Evolutionary conservation across 1,140 invertebrate species (phyloP), one percentile per base, ranked within the genome.

Genomic region (Scaptomyza pallida): DNA sequence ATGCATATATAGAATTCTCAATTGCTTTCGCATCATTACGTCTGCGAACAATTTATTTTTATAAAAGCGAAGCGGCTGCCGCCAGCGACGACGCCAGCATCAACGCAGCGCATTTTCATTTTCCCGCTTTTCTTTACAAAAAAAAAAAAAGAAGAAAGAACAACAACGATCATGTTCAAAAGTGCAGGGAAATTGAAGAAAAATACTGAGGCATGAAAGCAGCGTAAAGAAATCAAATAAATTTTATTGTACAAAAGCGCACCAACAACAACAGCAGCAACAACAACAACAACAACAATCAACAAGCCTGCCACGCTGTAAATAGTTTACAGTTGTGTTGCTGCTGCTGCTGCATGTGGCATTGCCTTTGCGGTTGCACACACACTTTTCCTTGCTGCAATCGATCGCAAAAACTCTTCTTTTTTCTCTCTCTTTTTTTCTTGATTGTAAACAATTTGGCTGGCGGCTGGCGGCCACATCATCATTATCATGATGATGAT

Each of bases 11-110:
- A 85, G 81, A 86, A 86, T 86, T 86, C 81, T 86, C 81, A 86
- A 86, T 86, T 86, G 81, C 81, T 86, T 86, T 86, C 81, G 81
- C 81, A 86, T 86, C 81, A 86, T 86, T 86, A 86, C 81, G 81
- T 86, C 81, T 88, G 82, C 78, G 82, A 86, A 81, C 81, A 86
- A 86, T 86, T 86, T 86, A 86, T 86, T 86, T 86, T 86, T 86
- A 86, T 86, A 86, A 88, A 86, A 88, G 80, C 82, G 77, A 73
- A 80, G 79, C 79, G 70, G 62, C 64, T 56, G 78, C 61, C 62
- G 75, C 72, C 48, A 45, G 52, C 30, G 67, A 50, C 33, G 48
- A 50, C 33, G 48, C 64, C 59, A 51, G 13, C 23, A 6, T 26
- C 68, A 56, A 47, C 33, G 70, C 51, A 1, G 23, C 57, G 65